Evolutionary conservation across 2,888 invertebrate genomes (phyloP).

Genomic region (Cinara cedri): DNA sequence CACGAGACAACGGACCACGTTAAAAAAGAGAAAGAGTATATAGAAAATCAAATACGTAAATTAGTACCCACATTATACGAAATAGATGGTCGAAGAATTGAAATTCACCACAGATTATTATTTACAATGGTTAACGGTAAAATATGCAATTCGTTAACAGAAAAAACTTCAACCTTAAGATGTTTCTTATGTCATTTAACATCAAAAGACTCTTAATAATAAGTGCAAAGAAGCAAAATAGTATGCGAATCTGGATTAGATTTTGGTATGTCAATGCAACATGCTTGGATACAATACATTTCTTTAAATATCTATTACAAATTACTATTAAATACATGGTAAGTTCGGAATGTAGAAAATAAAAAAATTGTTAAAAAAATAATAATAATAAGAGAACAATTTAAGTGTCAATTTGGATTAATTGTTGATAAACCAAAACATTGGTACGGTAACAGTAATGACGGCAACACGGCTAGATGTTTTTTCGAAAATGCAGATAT

Average conservation of each 20-base stretch:
- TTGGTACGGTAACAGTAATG: no score
- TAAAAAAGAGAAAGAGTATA: conserved; percentile 16
- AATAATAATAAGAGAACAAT: no score
- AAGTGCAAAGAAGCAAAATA: no score
- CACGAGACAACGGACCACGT: not conserved
- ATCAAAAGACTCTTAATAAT: conserved; percentile 23
- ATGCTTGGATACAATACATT: conserved; percentile 17
- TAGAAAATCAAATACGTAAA: conserved; percentile 10
- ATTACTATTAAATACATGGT: no score
- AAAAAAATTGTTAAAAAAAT: no score
- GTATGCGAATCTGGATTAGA: no score
- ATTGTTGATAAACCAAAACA: no score
- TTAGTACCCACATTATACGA: conserved; percentile 5
- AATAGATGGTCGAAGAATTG: not conserved
- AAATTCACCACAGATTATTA: not conserved
- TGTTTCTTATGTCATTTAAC: conserved; percentile 5
- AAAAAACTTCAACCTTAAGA: not conserved
- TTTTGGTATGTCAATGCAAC: no score
- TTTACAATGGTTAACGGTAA: conserved; percentile 10
- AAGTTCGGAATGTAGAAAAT: no score
- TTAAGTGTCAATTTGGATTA: no score
- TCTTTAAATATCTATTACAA: no score
- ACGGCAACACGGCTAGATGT: not conserved
- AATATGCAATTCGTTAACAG: conserved; percentile 8
- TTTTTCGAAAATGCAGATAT: conserved; percentile 5